phyloP scores from a whole-genome alignment of 1,140 invertebrate species.

The Oryctes rhinoceros region DNA sequence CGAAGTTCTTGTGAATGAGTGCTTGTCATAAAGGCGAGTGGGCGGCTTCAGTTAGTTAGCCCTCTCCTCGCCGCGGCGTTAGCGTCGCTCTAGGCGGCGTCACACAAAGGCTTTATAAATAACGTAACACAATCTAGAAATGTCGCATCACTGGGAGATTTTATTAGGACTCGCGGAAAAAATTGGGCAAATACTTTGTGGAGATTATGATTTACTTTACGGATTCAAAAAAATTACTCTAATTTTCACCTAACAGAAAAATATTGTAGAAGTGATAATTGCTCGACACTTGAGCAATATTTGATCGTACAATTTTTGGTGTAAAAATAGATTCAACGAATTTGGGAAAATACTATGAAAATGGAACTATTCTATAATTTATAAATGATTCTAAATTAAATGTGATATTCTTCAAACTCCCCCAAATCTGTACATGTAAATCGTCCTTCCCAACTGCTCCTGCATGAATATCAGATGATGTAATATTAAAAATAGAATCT shows the following conservation, averaged over 20 bases:
- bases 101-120: slow-evolving; percentile 61
- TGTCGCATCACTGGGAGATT: slow-evolving; percentile 60
- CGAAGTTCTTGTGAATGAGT: slow-evolving; percentile 35
- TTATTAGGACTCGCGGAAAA: slow-evolving; percentile 56
- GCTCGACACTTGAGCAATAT: too few relatives aligned
- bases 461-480: too few relatives aligned
- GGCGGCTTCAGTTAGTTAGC: slow-evolving; percentile 45
- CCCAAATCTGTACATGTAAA: too few relatives aligned
- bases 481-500: not conserved
- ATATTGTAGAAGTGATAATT: too few relatives aligned
- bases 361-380: too few relatives aligned
- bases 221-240: not conserved
- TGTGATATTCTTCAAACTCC: too few relatives aligned
- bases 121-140: slow-evolving; percentile 60
- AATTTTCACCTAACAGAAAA: not conserved
- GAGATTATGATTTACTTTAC: not conserved
- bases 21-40: slow-evolving; percentile 42
- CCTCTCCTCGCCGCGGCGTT: slow-evolving; percentile 45
- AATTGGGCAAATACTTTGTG: not conserved
- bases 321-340: too few relatives aligned
- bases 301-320: too few relatives aligned
- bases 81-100: slow-evolving; percentile 52
- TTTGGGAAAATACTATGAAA: too few relatives aligned
- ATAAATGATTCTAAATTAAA: too few relatives aligned
- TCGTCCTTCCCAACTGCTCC: too few relatives aligned